Percentiles rank a stretch among this genome's conserved stretches.
Evolutionary conservation across 92 coral and sea anemone species (phyloP).

Genomic region (Bergia puertoricense): DNA sequence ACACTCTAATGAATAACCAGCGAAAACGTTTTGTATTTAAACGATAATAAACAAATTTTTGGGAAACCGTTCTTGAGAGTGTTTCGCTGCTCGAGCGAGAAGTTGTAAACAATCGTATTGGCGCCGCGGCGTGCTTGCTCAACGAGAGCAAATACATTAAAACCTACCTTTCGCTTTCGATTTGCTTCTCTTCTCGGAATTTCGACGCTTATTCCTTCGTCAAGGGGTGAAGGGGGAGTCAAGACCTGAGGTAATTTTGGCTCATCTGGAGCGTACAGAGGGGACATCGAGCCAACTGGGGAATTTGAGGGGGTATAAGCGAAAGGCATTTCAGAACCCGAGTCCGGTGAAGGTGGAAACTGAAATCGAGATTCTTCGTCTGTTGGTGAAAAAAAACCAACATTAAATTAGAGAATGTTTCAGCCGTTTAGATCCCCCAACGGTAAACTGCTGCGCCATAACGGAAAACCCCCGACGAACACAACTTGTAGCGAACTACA

Average conservation of each 20-base stretch:
- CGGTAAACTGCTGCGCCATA: not conserved
- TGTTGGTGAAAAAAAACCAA: constrained; percentile 23
- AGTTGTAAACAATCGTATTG: not conserved
- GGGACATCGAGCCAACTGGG: constrained; percentile 65
- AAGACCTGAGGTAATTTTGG: constrained; percentile 56
- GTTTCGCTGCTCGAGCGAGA: constrained; percentile 1
- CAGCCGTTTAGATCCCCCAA: constrained; percentile 1
- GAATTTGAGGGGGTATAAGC: constrained; percentile 61
- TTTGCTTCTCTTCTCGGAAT: constrained; percentile 71
- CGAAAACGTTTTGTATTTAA: not conserved
- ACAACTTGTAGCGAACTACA: not conserved
- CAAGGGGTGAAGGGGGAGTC: constrained; percentile 62
- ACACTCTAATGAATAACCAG: not conserved
- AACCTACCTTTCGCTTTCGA: constrained; percentile 80
- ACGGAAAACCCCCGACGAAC: not conserved
- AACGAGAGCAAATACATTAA: not conserved
- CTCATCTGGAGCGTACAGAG: constrained; percentile 61
- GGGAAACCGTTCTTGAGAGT: not conserved
- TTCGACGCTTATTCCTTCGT: constrained; percentile 84
- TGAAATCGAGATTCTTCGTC: constrained; percentile 60
- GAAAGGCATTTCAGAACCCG: constrained; percentile 80
- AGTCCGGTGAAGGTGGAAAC: constrained; percentile 83
- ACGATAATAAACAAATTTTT: constrained; percentile 4
- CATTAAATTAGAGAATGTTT: constrained; percentile 22
- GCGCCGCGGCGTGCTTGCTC: not conserved